Base-by-base conservation (phyloP, 2,797 vertebrate species). In the Zenarchopterus dispar region DNA sequence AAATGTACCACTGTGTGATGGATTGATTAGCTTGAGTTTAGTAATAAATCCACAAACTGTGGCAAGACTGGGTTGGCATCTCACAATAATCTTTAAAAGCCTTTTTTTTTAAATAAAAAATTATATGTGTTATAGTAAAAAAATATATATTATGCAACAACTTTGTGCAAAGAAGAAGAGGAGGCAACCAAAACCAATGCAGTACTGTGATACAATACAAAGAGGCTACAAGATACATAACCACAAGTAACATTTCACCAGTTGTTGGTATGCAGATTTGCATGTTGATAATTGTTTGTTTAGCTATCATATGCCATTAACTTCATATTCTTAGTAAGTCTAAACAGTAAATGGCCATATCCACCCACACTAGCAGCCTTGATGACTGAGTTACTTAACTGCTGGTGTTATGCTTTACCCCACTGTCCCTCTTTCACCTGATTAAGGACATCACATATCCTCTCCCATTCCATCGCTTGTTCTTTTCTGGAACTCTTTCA, bases 401-500 rank as follows among this genome's bases (percentile, higher is more conserved):
- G 48, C 62, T 52, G 74, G 13, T 78, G 56, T 70, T 68, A 73
- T 73, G 67, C 42, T 73, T 52, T 56, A 48, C 51, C 43, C 18
- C 42, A 11, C 36, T 56, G 72, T 77, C 68, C 56, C 21, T 79
- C 62, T 18, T 54, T 82, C 72, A 79, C 82, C 73, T 86, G 77
- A 73, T 21, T 71, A 10, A 50, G 57, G 67, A 73, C 55, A 39
- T 58, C 50, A 54, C 49, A 44, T 59, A 44, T 39, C 23, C 33
- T 57, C 24, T 53, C 51, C 43, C 67, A 67, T 49, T 49, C 24
- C 58, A 28, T 64, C 43, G 54, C 16, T 41, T 22, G 22, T 39
- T 44, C 53, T 62, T 44, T 56, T 70, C 21, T n/a, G 13, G 64
- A 54, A 77, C 61, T 45, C 49, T 33, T 33, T 69, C 50, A 39